Conservation (phyloP, 1,140 invertebrate genomes). For the Drosophila sproati region DNA sequence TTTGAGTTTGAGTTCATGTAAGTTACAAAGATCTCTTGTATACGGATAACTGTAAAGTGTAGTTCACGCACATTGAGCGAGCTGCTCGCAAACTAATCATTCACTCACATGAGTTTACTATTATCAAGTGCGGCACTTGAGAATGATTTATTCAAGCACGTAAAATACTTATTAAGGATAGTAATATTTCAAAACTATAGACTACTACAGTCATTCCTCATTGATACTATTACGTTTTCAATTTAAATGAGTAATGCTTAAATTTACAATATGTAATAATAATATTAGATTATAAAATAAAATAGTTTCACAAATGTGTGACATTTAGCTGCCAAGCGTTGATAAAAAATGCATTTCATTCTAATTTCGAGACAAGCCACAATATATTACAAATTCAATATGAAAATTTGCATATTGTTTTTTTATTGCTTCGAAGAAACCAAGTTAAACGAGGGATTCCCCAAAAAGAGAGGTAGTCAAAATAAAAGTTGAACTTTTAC, state of each 20-base stretch:
- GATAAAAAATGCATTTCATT: slow-evolving; percentile 17
- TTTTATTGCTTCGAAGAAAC: neutral
- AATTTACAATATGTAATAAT: neutral
- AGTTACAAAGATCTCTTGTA: neutral
- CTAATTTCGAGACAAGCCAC: neutral
- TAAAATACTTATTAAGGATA: neutral
- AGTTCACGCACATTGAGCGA: neutral
- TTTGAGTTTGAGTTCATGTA: neutral
- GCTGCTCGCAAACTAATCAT: neutral
- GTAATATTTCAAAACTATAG: neutral
- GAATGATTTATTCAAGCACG: slow-evolving; percentile 1
- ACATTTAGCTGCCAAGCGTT: slow-evolving; percentile 2
- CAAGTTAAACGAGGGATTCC: no score
- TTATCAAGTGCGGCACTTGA: neutral
- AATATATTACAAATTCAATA: neutral
- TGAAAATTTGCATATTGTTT: neutral
- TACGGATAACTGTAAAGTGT: neutral
- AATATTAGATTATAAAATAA: neutral
- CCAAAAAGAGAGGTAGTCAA: no score
- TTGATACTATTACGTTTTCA: neutral
- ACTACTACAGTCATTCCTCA: slow-evolving; percentile 1
- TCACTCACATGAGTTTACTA: neutral
- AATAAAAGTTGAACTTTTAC: slow-evolving; percentile 15
- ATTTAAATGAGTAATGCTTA: neutral
- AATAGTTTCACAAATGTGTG: neutral